Percentiles rank a stretch among this genome's conserved stretches.
These are phyloP conservation scores for Neopelma chrysocephalum DNA, from an alignment of 2,797 vertebrate species.

Conservation along the genomic window DNA sequence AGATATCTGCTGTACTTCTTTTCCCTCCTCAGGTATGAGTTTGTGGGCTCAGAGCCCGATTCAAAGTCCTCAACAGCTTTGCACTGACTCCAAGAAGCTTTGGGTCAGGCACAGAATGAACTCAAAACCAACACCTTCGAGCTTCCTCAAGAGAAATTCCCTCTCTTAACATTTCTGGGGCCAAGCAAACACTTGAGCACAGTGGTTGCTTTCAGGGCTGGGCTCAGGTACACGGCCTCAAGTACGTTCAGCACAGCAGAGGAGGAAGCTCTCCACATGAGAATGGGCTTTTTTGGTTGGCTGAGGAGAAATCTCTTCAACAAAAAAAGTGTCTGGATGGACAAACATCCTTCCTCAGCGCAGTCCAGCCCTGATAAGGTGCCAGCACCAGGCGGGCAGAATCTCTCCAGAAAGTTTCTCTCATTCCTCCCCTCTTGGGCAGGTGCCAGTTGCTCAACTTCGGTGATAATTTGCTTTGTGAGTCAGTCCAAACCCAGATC, in stretches of 20 bases:
- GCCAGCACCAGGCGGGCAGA: neutral
- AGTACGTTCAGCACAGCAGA: slow-evolving; percentile 17
- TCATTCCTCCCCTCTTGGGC: neutral
- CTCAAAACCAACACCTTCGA: neutral
- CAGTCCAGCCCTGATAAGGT: slow-evolving; percentile 22
- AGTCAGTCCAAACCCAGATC: neutral
- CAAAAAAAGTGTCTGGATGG: slow-evolving; percentile 25
- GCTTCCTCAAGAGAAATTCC: slow-evolving; percentile 42
- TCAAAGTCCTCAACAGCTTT: neutral
- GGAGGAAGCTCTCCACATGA: slow-evolving; percentile 60
- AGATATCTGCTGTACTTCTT: neutral
- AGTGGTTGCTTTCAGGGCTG: slow-evolving; percentile 44
- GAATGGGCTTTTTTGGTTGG: neutral
- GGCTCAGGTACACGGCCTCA: slow-evolving; percentile 3
- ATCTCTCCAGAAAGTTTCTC: neutral
- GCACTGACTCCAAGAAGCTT: neutral
- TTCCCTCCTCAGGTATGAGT: neutral
- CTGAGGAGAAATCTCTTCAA: slow-evolving; percentile 43
- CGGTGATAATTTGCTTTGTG: neutral
- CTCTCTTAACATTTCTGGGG: slow-evolving; percentile 37
- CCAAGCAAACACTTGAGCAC: slow-evolving; percentile 62
- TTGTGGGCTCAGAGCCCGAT: neutral
- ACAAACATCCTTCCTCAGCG: slow-evolving; percentile 55
- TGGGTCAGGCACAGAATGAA: neutral
- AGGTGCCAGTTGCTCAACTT: neutral